These are phyloP conservation scores for Ispidina picta DNA, from an alignment of 2,797 vertebrate genomes.

Conservation along the genomic window DNA sequence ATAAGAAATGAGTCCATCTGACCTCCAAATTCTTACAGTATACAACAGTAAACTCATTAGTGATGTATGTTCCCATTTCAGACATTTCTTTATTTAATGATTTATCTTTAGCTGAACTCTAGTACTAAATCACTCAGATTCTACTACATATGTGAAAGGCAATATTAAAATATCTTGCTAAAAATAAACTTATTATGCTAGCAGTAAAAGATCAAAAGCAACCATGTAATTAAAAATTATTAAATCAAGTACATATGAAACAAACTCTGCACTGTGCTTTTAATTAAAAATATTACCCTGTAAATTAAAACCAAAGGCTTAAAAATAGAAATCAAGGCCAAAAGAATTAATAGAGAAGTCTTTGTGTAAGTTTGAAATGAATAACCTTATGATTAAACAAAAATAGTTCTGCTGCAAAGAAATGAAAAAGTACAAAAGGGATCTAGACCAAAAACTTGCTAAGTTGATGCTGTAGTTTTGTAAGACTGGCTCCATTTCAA, in stretches of 20 bases:
- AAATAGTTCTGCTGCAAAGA: background rate
- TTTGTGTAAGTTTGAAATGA: background rate
- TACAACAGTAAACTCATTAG: background rate
- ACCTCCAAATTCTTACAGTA: background rate
- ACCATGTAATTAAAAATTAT: constrained; percentile 17
- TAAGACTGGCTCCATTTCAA: background rate
- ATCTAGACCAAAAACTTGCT: background rate
- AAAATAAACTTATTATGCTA: background rate
- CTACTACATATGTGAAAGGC: background rate
- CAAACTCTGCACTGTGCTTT: background rate
- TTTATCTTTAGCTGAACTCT: background rate
- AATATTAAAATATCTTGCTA: background rate
- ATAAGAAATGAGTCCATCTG: background rate
- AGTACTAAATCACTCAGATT: background rate
- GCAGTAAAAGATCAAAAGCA: constrained; percentile 27
- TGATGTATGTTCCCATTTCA: background rate
- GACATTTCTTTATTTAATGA: background rate
- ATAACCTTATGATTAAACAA: background rate
- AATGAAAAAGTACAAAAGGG: background rate
- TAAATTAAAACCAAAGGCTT: constrained; percentile 17
- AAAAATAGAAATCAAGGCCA: background rate
- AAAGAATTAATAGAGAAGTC: background rate
- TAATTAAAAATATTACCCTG: constrained; percentile 40
- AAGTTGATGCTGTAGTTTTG: background rate
- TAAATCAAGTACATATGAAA: background rate